A percentile compares a stretch with the other conserved stretches of the same genome.
These are phyloP conservation scores for Diuraphis noxia DNA, from an alignment of 1,140 invertebrate species.

Conservation along the genomic window DNA sequence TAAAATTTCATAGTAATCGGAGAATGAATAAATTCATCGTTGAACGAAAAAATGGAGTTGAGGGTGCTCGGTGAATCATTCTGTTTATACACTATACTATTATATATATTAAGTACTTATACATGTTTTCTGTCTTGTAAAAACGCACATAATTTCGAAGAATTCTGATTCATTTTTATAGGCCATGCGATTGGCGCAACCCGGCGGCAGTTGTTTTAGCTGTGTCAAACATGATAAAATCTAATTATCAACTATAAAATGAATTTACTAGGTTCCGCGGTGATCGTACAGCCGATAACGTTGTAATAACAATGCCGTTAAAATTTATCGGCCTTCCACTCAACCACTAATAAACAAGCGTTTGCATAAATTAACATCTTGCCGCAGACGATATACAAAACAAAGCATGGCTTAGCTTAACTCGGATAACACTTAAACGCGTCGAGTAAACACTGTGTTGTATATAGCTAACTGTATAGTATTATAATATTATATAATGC, in stretches of 20 bases:
- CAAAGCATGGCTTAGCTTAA: not conserved
- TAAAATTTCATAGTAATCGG: too few relatives aligned
- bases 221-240: not conserved
- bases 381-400: not conserved
- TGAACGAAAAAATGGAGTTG: too few relatives aligned
- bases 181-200: not conserved
- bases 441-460: not conserved
- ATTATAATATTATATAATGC: too few relatives aligned
- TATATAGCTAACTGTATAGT: too few relatives aligned
- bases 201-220: not conserved
- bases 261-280: not conserved
- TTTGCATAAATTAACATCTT: conserved; percentile 17
- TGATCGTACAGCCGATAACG: not conserved
- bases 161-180: not conserved
- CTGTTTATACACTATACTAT: too few relatives aligned
- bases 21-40: too few relatives aligned
- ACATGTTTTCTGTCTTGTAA: not conserved
- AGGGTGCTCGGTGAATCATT: too few relatives aligned
- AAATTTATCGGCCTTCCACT: not conserved
- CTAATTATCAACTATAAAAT: not conserved
- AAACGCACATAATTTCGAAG: not conserved
- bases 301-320: not conserved
- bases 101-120: not conserved
- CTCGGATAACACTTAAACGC: not conserved
- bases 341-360: not conserved